phyloP scores from a whole-genome alignment of 2,797 vertebrate species.

The Vireo griseus region DNA sequence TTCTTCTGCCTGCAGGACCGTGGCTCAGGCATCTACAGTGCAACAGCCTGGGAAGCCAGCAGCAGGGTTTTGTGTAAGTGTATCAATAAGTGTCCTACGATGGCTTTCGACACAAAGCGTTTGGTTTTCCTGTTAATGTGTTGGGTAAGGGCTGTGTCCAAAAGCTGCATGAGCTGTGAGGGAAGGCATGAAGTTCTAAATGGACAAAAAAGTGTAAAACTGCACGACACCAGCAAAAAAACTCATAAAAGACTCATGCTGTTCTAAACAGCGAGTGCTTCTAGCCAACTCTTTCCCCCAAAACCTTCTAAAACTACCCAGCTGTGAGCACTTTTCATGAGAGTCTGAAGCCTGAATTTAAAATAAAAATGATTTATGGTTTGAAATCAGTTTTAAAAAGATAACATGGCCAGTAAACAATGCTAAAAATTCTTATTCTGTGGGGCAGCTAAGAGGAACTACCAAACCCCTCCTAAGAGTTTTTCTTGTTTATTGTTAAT shows the following conservation, averaged over 20 bases:
- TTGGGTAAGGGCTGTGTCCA: background rate
- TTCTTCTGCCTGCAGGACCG: background rate
- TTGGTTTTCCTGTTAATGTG: background rate
- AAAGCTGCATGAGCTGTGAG: background rate
- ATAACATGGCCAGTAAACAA: background rate
- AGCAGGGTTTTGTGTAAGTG: background rate
- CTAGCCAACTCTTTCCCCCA: background rate
- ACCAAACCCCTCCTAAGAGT: background rate
- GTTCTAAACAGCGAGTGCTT: background rate
- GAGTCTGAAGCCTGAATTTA: background rate
- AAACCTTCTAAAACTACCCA: background rate
- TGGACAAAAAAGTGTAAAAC: background rate
- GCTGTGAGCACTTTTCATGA: background rate
- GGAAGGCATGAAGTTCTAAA: background rate
- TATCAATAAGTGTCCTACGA: rapidly evolving
- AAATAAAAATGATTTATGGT: conserved; percentile 1
- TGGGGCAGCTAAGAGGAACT: background rate
- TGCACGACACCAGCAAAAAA: background rate
- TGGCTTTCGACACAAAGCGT: rapidly evolving
- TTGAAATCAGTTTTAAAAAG: background rate
- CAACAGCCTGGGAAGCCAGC: background rate
- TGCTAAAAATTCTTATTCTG: background rate
- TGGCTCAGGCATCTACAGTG: background rate
- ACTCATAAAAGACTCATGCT: background rate
- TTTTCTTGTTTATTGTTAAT: background rate